phyloP scores from a whole-genome alignment of 2,113 vertebrate genomes.

The Seriola dumerili region DNA sequence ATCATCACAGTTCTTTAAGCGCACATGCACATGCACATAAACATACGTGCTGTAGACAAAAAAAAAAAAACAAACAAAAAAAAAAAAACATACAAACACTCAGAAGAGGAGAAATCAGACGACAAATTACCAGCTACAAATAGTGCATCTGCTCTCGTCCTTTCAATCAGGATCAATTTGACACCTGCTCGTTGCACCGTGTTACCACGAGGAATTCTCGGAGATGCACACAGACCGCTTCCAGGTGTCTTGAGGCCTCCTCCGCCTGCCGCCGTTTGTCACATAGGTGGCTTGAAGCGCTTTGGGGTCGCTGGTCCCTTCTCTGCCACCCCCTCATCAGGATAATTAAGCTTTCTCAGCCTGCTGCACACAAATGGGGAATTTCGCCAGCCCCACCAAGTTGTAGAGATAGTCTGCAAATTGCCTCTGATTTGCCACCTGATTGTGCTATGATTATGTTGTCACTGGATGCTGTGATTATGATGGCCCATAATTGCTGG shows the following conservation, averaged over 20 bases:
- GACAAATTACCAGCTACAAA: constrained; percentile 35
- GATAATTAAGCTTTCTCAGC: constrained; percentile 82
- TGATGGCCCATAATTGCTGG: constrained; percentile 80
- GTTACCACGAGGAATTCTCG: constrained; percentile 32
- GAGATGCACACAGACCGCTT: constrained; percentile 14
- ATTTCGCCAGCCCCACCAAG: constrained; percentile 76
- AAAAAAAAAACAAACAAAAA: neutral
- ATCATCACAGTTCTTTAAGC: constrained; percentile 45
- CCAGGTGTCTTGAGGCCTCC: constrained; percentile 56
- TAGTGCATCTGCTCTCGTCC: constrained; percentile 65
- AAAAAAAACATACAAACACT: neutral
- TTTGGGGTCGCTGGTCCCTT: constrained; percentile 59
- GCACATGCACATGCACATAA: constrained; percentile 19
- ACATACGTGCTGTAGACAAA: constrained; percentile 22
- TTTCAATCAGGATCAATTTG: constrained; percentile 73
- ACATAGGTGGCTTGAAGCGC: constrained; percentile 56
- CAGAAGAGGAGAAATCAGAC: constrained; percentile 18
- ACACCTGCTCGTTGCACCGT: constrained; percentile 66
- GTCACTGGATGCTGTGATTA: constrained; percentile 86
- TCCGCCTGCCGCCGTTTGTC: constrained; percentile 26
- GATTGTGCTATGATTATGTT: constrained; percentile 86
- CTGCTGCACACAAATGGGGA: constrained; percentile 72
- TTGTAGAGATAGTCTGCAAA: constrained; percentile 79
- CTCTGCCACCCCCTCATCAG: constrained; percentile 76
- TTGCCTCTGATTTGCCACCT: constrained; percentile 81